These are phyloP conservation scores for Scomber japonicus DNA, from an alignment of 2,113 vertebrate genomes.

Conservation along the genomic window DNA sequence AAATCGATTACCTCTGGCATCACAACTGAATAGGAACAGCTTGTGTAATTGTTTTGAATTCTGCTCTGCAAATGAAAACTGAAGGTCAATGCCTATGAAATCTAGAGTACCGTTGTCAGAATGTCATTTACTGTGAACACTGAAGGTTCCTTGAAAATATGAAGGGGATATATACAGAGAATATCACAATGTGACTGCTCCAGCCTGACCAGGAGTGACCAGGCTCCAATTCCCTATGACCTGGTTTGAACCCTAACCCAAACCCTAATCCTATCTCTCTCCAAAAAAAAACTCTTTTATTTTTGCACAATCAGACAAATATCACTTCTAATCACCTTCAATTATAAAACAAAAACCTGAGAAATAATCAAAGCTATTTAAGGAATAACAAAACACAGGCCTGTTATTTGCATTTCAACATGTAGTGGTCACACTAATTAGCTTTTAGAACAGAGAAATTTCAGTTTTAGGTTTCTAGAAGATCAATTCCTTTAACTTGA, in stretches of 20 bases:
- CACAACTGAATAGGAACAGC: conserved; percentile 2
- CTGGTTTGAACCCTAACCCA: no score
- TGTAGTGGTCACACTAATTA: no score
- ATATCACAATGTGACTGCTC: neutral
- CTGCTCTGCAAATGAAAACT: conserved; percentile 30
- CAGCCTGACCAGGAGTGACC: neutral
- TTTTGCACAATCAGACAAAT: neutral
- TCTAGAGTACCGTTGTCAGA: neutral
- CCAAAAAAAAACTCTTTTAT: neutral
- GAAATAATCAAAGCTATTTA: neutral
- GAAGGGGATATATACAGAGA: neutral
- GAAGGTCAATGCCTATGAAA: conserved; percentile 17
- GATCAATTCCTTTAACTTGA: neutral
- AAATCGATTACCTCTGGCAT: conserved; percentile 25
- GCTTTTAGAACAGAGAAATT: no score
- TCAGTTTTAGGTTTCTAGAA: neutral
- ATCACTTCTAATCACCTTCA: neutral
- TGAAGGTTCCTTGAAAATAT: neutral
- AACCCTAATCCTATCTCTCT: no score
- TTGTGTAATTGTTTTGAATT: conserved; percentile 17
- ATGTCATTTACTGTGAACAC: neutral
- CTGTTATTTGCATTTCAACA: no score
- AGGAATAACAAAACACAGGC: neutral
- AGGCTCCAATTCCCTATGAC: neutral
- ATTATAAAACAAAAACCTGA: neutral